These are phyloP conservation scores for Macrotus californicus DNA, from an alignment of 2,113 vertebrate species.

Conservation along the genomic window DNA sequence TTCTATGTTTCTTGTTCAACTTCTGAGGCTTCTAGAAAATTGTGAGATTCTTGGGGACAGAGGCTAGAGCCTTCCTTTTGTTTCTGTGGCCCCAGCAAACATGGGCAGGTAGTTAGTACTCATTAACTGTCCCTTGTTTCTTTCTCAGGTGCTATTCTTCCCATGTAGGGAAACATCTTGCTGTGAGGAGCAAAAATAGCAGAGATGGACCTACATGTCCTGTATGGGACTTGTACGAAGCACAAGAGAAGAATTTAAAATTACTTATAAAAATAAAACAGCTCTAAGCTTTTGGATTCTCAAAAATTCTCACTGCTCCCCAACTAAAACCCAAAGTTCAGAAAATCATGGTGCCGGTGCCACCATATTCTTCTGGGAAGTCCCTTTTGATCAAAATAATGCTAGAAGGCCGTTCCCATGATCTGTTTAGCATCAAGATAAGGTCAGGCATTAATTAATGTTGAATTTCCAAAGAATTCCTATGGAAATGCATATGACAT, in stretches of 20 bases:
- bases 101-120: not conserved
- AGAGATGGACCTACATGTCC: not conserved
- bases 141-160: not conserved
- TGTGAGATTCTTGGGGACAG: not conserved
- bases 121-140: not conserved
- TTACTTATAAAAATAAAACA: not conserved
- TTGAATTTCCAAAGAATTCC: constrained; percentile 69
- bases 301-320: not conserved
- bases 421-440: constrained; percentile 53
- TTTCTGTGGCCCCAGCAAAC: not conserved
- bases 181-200: not conserved
- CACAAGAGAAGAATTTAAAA: not conserved
- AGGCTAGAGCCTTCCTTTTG: not conserved
- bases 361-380: not conserved
- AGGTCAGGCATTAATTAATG: constrained; percentile 65
- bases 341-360: not conserved
- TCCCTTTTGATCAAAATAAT: constrained; percentile 42
- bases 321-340: not conserved
- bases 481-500: constrained; percentile 73
- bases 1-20: not conserved
- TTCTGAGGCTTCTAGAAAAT: not conserved
- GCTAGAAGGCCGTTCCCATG: constrained; percentile 31
- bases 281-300: not conserved
- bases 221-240: not conserved
- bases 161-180: not conserved